phyloP scores from a whole-genome alignment of 2,113 vertebrate species.

The Apus apus region DNA sequence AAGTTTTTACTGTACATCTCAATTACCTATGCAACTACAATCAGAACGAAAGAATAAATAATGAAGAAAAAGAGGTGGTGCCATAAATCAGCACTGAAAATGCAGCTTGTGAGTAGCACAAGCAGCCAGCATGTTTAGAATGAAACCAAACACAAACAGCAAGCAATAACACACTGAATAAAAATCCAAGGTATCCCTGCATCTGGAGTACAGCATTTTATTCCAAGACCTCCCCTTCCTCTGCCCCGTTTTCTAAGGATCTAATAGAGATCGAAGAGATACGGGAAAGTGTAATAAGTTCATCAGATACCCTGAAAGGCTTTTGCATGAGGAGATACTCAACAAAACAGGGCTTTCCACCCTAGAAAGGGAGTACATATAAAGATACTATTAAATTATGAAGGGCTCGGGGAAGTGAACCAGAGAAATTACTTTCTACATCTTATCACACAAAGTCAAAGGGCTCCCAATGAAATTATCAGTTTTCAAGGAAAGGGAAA shows the following conservation, averaged over 20 bases:
- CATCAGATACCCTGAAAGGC: neutral
- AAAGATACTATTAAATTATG: neutral
- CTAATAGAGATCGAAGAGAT: neutral
- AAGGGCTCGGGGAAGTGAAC: neutral
- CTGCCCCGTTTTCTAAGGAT: neutral
- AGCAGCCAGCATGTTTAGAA: neutral
- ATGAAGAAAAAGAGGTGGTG: neutral
- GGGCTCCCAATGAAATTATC: neutral
- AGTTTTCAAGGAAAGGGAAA: neutral
- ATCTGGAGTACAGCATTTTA: neutral
- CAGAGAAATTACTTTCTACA: conserved; percentile 17
- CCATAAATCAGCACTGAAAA: neutral
- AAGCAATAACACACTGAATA: neutral
- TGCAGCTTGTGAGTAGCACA: neutral
- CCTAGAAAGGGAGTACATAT: neutral
- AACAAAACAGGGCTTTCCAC: neutral
- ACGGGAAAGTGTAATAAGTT: neutral
- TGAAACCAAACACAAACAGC: neutral
- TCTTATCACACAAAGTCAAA: neutral
- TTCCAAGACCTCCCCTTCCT: neutral
- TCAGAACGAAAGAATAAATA: neutral
- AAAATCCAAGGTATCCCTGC: neutral
- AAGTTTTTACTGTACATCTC: neutral
- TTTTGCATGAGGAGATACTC: neutral
- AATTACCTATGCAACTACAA: neutral